Percentiles rank a stretch among this genome's conserved stretches.
Conservation (phyloP, 1,140 invertebrate genomes). For the Trinorchestia longiramus region DNA sequence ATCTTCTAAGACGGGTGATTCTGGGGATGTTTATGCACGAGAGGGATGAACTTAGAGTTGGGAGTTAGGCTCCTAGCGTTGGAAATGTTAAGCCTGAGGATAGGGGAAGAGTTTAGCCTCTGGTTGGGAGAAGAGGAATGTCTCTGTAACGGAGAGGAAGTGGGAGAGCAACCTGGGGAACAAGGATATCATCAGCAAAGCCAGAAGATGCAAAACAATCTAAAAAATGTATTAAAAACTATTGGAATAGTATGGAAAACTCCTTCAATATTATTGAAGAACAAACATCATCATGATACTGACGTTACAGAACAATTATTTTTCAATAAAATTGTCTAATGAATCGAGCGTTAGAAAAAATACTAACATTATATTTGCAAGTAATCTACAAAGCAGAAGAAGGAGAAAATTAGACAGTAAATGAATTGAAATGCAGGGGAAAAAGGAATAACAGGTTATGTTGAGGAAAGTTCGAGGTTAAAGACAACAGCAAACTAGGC, state of each 20-base stretch:
- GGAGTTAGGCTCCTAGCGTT: conserved; percentile 48
- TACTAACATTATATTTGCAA: neutral
- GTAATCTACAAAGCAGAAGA: neutral
- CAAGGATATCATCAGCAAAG: neutral
- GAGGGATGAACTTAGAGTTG: conserved; percentile 43
- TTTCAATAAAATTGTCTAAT: neutral
- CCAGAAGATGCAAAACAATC: neutral
- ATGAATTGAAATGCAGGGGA: neutral
- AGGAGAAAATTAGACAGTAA: neutral
- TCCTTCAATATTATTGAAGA: neutral
- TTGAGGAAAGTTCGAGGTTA: neutral
- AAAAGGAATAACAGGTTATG: neutral
- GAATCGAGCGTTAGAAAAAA: neutral
- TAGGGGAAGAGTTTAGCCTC: neutral
- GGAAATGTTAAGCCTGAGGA: neutral
- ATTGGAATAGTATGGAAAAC: neutral
- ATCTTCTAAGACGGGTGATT: neutral
- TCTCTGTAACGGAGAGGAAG: neutral
- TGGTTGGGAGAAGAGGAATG: neutral
- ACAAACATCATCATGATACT: neutral
- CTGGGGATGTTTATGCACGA: neutral
- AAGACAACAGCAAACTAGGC: neutral
- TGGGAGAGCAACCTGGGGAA: neutral
- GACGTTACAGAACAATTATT: neutral
- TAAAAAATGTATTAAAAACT: neutral